Conservation (phyloP, 2,797 vertebrate genomes). For the Gambelia wislizenii region DNA sequence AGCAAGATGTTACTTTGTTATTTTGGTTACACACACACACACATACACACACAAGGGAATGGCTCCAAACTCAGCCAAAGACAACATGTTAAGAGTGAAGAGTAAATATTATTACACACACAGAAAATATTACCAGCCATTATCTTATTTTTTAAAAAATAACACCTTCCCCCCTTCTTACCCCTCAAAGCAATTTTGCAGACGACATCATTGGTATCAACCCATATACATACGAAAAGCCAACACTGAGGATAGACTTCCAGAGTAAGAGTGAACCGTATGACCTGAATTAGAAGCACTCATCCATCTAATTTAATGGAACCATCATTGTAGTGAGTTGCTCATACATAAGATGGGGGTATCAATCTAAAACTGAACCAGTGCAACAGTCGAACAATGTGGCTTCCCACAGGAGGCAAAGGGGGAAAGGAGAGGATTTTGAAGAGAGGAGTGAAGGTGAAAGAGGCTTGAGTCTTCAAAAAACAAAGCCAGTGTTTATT, state of each 20-base stretch:
- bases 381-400: not conserved
- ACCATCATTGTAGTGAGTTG: not conserved
- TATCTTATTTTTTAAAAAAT: too few species aligned
- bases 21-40: too few species aligned
- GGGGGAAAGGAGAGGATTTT: not conserved
- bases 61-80: too few species aligned
- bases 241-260: not conserved
- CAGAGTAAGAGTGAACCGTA: not conserved
- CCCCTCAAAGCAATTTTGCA: not conserved
- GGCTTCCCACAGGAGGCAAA: not conserved
- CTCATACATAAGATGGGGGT: too few species aligned
- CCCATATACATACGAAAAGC: not conserved
- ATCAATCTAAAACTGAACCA: not conserved
- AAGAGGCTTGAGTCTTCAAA: conserved; percentile 47
- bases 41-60: too few species aligned
- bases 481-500: conserved; percentile 79
- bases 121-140: too few species aligned
- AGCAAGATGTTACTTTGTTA: too few species aligned
- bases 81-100: too few species aligned
- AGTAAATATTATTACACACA: too few species aligned
- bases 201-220: not conserved
- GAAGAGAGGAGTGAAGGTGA: conserved; percentile 23
- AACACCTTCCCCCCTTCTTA: too few species aligned
- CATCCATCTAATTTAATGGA: not conserved
- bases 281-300: not conserved